phyloP scores from a whole-genome alignment of 2,888 invertebrate species.

The Adelphocoris suturalis region DNA sequence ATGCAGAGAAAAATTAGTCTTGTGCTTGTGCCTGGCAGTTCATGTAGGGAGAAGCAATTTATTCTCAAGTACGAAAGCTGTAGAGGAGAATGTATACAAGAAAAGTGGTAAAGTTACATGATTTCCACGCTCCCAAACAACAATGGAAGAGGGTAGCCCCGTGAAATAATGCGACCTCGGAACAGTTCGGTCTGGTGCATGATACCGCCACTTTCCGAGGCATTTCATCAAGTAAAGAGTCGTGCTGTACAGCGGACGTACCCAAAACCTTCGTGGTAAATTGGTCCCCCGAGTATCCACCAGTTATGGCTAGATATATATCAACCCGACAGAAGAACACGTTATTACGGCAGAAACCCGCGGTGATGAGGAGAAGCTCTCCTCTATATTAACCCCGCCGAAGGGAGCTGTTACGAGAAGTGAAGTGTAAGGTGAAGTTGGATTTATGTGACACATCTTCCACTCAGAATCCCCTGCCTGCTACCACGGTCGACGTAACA shows the following conservation, averaged over 20 bases:
- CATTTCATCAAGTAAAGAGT: neutral
- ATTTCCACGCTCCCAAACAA: neutral
- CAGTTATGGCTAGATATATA: neutral
- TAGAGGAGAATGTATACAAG: too few relatives aligned
- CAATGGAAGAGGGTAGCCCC: neutral
- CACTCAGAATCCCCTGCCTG: neutral
- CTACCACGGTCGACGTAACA: neutral
- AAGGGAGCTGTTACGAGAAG: neutral
- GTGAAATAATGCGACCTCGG: neutral
- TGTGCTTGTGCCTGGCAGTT: too few relatives aligned
- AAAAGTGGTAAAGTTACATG: too few relatives aligned
- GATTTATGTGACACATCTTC: slow-evolving; percentile 42
- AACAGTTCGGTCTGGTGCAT: neutral
- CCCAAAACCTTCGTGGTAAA: neutral
- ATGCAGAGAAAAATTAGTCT: too few relatives aligned
- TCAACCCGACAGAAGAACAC: slow-evolving; percentile 27
- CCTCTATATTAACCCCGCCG: slow-evolving; percentile 32
- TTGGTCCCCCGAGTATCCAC: neutral
- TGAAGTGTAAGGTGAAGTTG: slow-evolving; percentile 27
- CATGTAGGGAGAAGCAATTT: too few relatives aligned
- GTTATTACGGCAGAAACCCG: neutral
- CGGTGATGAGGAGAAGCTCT: slow-evolving; percentile 15
- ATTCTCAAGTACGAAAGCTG: too few relatives aligned
- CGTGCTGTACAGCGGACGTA: neutral
- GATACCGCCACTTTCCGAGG: neutral